phyloP scores from a whole-genome alignment of 2,888 invertebrate species.

The Drosophila paramelanica region DNA sequence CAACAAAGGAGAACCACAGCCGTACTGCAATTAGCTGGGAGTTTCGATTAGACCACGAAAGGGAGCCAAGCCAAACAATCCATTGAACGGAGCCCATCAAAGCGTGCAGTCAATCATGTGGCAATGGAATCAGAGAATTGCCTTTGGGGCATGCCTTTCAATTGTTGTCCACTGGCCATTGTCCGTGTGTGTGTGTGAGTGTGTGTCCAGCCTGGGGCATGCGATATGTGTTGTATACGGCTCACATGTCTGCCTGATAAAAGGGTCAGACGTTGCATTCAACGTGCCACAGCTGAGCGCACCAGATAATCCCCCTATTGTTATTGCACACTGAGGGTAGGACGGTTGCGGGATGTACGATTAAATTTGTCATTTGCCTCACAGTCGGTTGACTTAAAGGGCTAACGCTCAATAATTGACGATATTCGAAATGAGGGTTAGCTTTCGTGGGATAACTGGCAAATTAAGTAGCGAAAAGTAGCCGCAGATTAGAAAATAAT shows the following conservation, averaged over 20 bases:
- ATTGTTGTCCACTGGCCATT: conserved; percentile 23
- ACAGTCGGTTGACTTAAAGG: conserved; percentile 18
- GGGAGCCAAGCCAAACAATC: conserved; percentile 20
- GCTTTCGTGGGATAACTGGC: background rate
- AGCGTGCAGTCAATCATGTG: conserved; percentile 56
- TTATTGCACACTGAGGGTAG: conserved; percentile 2
- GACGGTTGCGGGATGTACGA: conserved; percentile 1
- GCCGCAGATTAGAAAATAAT: conserved; percentile 14
- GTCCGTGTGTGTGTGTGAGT: conserved; percentile 6
- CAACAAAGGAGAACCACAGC: conserved; percentile 5
- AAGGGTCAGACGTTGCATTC: conserved; percentile 45
- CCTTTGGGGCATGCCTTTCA: conserved; percentile 31
- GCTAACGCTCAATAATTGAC: conserved; percentile 11
- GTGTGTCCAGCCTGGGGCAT: conserved; percentile 38
- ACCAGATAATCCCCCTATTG: conserved; percentile 46
- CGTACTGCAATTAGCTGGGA: conserved; percentile 49
- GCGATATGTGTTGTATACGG: conserved; percentile 29
- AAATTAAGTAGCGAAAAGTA: conserved; percentile 2
- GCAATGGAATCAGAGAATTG: conserved; percentile 34
- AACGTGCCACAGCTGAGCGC: conserved; percentile 37
- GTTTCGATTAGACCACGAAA: conserved; percentile 36
- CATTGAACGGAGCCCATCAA: conserved; percentile 23
- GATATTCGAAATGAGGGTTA: conserved; percentile 18
- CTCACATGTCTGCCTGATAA: conserved; percentile 52
- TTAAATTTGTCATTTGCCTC: conserved; percentile 35